These are phyloP conservation scores for Phocides pigmalion DNA, from an alignment of 1,140 invertebrate species.

Conservation along the genomic window DNA sequence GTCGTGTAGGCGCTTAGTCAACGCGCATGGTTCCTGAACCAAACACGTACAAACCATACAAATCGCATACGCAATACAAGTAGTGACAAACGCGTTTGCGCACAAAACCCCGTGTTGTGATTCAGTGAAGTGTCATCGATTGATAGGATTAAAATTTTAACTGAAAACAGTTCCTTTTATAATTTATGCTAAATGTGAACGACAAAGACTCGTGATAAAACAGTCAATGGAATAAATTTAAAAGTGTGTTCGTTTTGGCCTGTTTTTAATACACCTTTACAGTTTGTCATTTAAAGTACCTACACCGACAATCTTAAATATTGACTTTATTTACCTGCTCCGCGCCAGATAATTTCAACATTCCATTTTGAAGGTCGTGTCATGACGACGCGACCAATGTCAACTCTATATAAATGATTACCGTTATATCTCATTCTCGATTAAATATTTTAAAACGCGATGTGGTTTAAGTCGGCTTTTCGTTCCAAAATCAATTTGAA, in stretches of 20 bases:
- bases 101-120: slow-evolving; percentile 11
- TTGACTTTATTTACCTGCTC: slow-evolving; percentile 13
- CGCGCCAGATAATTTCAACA: slow-evolving; percentile 31
- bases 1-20: slow-evolving; percentile 52
- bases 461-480: too few relatives aligned
- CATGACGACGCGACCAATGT: slow-evolving; percentile 49
- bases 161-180: background rate
- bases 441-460: background rate
- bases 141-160: background rate
- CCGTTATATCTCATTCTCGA: slow-evolving; percentile 11
- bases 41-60: slow-evolving; percentile 51
- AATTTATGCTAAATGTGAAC: background rate
- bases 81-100: slow-evolving; percentile 15
- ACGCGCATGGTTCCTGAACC: slow-evolving; percentile 61
- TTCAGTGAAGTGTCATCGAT: slow-evolving; percentile 13
- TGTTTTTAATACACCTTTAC: background rate
- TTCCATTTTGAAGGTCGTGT: slow-evolving; percentile 52
- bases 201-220: background rate
- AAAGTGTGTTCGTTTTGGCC: background rate
- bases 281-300: background rate
- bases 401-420: slow-evolving; percentile 38
- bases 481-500: too few relatives aligned
- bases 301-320: too few relatives aligned
- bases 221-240: background rate
- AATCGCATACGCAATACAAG: background rate